A percentile compares a stretch with the other conserved stretches of the same genome.
Evolutionary conservation across 2,113 vertebrate genomes (phyloP).

Genomic region (Micromys minutus): DNA sequence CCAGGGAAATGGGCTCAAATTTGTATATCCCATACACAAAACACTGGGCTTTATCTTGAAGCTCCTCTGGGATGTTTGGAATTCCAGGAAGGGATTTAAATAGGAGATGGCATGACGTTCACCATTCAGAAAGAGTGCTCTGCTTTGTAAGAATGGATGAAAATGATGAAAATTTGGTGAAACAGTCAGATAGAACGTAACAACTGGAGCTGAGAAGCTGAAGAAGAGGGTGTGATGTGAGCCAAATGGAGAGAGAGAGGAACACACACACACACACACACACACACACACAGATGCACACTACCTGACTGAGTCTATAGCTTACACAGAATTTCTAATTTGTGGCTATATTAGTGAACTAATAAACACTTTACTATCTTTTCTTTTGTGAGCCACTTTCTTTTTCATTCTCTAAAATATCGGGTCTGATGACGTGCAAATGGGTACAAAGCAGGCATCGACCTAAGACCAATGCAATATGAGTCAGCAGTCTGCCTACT

Average conservation of each 20-base stretch:
- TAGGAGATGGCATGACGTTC: background rate
- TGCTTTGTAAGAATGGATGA: background rate
- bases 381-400: background rate
- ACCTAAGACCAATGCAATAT: background rate
- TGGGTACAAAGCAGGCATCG: background rate
- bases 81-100: background rate
- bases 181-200: background rate
- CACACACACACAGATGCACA: no score
- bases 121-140: background rate
- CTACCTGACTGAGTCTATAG: background rate
- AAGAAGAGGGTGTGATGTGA: background rate
- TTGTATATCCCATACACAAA: background rate
- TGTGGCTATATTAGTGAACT: background rate
- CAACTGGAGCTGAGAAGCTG: background rate
- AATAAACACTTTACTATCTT: conserved; percentile 2
- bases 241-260: rapidly evolving
- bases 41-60: background rate
- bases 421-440: background rate
- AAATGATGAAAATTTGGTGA: background rate
- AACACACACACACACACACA: background rate
- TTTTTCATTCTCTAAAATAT: background rate
- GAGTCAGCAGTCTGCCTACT: background rate
- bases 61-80: background rate
- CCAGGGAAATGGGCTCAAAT: background rate
- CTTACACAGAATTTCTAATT: background rate